A percentile compares a stretch with the other conserved stretches of the same genome.
phyloP scores from a whole-genome alignment of 2,113 vertebrate genomes.

The Tragelaphus scriptus region DNA sequence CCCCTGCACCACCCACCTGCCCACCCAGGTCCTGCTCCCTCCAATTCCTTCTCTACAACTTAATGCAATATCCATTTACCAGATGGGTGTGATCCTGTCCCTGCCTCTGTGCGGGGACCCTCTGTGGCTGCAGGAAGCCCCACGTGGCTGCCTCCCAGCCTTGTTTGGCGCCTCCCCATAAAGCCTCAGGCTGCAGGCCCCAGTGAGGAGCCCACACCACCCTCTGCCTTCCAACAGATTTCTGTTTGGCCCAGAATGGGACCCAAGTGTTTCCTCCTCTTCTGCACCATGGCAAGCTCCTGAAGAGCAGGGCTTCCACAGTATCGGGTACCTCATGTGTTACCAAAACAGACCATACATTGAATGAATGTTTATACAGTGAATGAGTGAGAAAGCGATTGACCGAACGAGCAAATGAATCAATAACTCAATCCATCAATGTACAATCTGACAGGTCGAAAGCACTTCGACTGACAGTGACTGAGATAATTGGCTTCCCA shows the following conservation, averaged over 20 bases:
- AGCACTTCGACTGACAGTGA: background rate
- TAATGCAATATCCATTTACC: background rate
- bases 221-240: background rate
- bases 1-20: background rate
- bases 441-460: background rate
- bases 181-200: background rate
- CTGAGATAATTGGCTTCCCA: background rate
- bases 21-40: background rate
- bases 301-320: too few relatives aligned
- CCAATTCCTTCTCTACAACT: background rate
- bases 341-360: background rate
- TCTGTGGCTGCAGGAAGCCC: background rate
- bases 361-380: background rate
- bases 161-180: accelerated
- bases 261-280: background rate
- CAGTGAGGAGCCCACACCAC: background rate
- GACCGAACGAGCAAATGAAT: background rate
- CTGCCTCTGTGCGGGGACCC: background rate
- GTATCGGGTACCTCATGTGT: background rate
- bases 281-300: background rate
- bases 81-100: background rate
- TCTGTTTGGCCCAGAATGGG: background rate
- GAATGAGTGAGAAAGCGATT: background rate
- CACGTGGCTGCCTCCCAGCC: background rate
- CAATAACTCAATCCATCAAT: background rate